A percentile compares a stretch with the other conserved stretches of the same genome.
Conservation (phyloP, 2,113 vertebrate species). For the Amblyopsis rosae region DNA sequence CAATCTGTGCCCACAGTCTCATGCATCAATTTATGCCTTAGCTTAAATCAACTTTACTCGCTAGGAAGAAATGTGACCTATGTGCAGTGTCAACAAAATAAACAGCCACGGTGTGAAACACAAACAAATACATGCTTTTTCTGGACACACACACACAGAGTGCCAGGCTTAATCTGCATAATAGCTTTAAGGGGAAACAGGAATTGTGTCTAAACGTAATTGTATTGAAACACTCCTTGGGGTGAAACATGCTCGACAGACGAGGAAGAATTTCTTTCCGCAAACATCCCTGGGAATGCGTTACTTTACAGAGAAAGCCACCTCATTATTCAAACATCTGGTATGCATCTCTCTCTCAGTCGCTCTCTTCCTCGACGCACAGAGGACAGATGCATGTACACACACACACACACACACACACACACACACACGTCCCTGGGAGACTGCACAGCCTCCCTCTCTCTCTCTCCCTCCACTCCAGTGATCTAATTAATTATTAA, state of each 20-base stretch:
- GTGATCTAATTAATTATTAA: constrained; percentile 63
- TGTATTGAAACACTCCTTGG: constrained; percentile 19
- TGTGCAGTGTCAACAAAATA: constrained; percentile 14
- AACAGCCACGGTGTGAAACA: constrained; percentile 13
- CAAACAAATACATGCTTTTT: constrained; percentile 5
- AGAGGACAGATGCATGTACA: constrained; percentile 11
- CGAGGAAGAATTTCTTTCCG: constrained; percentile 69
- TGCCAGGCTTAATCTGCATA: constrained; percentile 1
- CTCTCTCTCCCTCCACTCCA: constrained; percentile 14
- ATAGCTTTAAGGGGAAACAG: constrained; percentile 20
- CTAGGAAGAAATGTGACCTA: constrained; percentile 6
- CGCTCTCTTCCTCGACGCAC: constrained; percentile 32
- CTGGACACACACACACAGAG: background rate
- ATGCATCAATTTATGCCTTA: constrained; percentile 26
- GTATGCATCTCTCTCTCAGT: constrained; percentile 61
- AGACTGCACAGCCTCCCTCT: constrained; percentile 35
- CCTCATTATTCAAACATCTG: constrained; percentile 80
- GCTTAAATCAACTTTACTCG: constrained; percentile 21
- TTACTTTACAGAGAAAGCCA: constrained; percentile 71
- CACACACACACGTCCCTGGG: background rate
- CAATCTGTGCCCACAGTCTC: constrained; percentile 18
- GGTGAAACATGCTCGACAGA: constrained; percentile 63
- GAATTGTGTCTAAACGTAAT: constrained; percentile 19
- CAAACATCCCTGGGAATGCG: constrained; percentile 76
- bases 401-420: constrained; percentile 14